These are phyloP conservation scores for Meteorus colon DNA, from an alignment of 2,888 invertebrate species.

Conservation along the genomic window DNA sequence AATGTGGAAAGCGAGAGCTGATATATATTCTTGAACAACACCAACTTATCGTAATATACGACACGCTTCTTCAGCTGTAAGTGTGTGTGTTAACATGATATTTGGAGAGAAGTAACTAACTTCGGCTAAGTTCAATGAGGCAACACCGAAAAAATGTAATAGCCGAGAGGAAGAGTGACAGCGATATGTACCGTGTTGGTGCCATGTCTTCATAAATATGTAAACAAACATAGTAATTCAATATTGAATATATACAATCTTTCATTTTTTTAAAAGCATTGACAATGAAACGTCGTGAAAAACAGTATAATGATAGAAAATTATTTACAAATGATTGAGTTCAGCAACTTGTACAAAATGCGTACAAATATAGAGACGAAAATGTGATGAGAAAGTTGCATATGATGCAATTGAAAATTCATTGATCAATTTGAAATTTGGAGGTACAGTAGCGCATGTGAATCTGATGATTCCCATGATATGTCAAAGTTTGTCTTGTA, in stretches of 20 bases:
- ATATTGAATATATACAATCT: neutral
- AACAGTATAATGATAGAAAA: slow-evolving; percentile 17
- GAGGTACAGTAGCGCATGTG: slow-evolving; percentile 44
- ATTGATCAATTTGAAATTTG: neutral
- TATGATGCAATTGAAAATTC: neutral
- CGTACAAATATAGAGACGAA: slow-evolving; percentile 3
- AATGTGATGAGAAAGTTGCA: neutral
- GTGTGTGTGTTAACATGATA: neutral
- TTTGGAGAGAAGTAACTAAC: neutral
- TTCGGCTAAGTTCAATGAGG: too few species aligned
- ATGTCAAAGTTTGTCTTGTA: slow-evolving; percentile 85
- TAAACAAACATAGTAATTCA: too few species aligned
- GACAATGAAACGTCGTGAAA: neutral
- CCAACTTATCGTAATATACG: slow-evolving; percentile 29
- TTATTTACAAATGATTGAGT: slow-evolving; percentile 32
- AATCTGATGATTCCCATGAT: slow-evolving; percentile 37
- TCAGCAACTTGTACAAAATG: neutral
- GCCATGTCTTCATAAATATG: too few species aligned
- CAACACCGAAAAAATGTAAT: too few species aligned
- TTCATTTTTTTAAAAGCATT: neutral
- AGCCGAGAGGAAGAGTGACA: too few species aligned
- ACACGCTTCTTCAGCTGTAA: slow-evolving; percentile 6
- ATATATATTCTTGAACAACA: slow-evolving; percentile 40
- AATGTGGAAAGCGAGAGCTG: slow-evolving; percentile 53
- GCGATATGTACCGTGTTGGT: too few species aligned